Base-by-base conservation (phyloP, 64 coral and sea anemone genomes). In the Pachyseris speciosa region DNA sequence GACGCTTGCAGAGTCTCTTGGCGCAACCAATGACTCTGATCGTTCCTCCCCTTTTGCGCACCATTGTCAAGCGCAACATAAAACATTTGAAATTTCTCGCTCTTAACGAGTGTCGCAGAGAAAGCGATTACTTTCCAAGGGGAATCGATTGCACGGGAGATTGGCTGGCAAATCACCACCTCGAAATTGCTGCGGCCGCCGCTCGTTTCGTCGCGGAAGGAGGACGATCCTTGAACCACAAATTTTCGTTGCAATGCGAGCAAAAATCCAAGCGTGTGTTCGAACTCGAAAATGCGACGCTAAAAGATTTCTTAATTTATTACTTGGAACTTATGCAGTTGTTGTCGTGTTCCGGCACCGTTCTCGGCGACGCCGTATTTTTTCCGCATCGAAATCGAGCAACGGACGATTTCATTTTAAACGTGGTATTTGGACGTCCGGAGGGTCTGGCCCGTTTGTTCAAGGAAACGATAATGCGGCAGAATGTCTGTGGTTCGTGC, bases 1-100 rank as follows among this genome's bases (percentile, higher is more conserved):
- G 10, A 13, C 64, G 13, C 64, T 67, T 0, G 0, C 1, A 31
- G 16, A 30, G 6, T 1, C 7, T 33, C 1, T 17, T 27, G 5
- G 28, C 64, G 13, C 4, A 67, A 16, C 64, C 28, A 32, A 32
- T 3, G 11, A 15, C 30, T 28, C 28, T 33, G 7, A 3, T 13
- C 7, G 10, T 1, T 34, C 64, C 28, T 2, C 1, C 1, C 7
- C 3, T 0, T 67, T 7, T 1, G 8, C 0, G 0, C 2, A 1
- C 0, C 16, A 63, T 25, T 4, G 3, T 63, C 3, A 63, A 25
- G 4, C 59, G 59, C 8, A 63, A 63, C 19, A 27, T 63, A 1
- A 2, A 5, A 6, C 22, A 27, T 25, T 27, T 63, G 24, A 63
- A 63, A 9, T 63, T 9, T n/a, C 3, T n/a, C 2, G 59, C 22